Evolutionary conservation across 2,113 vertebrate species (phyloP), one percentile per base, ranked within the genome.

Genomic region (Gorsachius goisagi): DNA sequence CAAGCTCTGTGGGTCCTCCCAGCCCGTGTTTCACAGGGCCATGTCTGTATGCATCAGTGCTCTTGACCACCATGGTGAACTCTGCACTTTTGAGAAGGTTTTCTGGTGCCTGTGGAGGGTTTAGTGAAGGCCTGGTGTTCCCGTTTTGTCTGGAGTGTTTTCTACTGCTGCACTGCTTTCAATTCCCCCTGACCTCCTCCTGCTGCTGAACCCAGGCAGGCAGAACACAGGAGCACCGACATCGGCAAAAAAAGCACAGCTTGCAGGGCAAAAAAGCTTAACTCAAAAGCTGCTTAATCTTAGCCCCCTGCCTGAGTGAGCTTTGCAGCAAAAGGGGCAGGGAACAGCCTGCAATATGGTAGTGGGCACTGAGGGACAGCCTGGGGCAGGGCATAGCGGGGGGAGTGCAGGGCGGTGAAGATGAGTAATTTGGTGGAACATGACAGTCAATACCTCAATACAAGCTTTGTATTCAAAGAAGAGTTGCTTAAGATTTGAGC

Each of bases 11-110:
- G 1, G 56, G 39, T 27, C 15, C 3, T 14, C 11, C 24, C 15
- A 33, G 22, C 5, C 15, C 1, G 1, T 15, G 3, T 5, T 47
- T 63, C 30, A 8, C 0, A 0, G 47, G 7, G 11, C 8, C 64
- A 6, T 62, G 8, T 32, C 28, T 59, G 26, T n/a, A 12, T 5
- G 5, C 3, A 4, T 27, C 32, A 30, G 12, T 30, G 8, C 37
- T 85, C 27, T 58, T 41, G 16, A 32, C 2, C 16, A 11, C 18
- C 5, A 4, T 1, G 9, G n/a, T 11, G n/a, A 85, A 32, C 11
- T 37, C 22, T 23, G 5, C 3, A 6, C 12, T 28, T 60, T 82
- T 11, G n/a, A 9, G 19, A 66, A 11, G 15, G 6, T 35, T 77
- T 88, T 47, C 18, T 52, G 28, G 45, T 71, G 33, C 12, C 27